phyloP scores from a whole-genome alignment of 2,797 vertebrate genomes.

The Chromis chromis region DNA sequence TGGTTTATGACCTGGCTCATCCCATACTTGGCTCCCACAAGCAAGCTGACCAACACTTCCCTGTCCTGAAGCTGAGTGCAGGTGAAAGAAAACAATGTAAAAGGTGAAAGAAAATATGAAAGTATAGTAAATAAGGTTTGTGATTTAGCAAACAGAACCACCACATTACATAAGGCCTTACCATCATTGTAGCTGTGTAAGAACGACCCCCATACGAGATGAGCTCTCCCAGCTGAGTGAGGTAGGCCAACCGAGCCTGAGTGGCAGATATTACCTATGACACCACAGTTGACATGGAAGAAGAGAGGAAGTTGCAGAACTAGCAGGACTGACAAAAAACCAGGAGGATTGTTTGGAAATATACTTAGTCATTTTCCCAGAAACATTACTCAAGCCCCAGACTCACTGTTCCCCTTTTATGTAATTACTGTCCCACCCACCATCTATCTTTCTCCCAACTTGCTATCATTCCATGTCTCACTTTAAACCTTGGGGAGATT shows the following conservation, averaged over 20 bases:
- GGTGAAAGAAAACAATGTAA: background rate
- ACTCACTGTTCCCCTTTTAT: constrained; percentile 8
- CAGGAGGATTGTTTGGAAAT: background rate
- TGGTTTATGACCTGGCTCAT: constrained; percentile 98
- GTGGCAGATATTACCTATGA: constrained; percentile 88
- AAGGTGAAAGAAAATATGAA: background rate
- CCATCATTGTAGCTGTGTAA: constrained; percentile 97
- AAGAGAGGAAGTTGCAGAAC: constrained; percentile 19
- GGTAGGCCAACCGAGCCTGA: constrained; percentile 94
- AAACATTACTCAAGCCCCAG: constrained; percentile 8
- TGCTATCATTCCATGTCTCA: constrained; percentile 17
- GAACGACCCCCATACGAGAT: constrained; percentile 95
- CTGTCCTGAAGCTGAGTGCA: constrained; percentile 92
- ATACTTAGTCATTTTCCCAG: constrained; percentile 6
- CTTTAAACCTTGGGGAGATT: constrained; percentile 42
- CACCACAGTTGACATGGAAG: constrained; percentile 7
- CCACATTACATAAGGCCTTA: constrained; percentile 60
- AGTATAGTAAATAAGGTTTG: background rate
- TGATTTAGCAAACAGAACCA: constrained; percentile 5
- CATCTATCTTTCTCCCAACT: constrained; percentile 25
- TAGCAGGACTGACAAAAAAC: constrained; percentile 2
- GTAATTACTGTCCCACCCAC: constrained; percentile 35
- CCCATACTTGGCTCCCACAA: constrained; percentile 95
- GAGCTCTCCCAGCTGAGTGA: constrained; percentile 96
- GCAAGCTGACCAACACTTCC: constrained; percentile 91